These are phyloP conservation scores for Beris morrisii DNA, from an alignment of 2,888 invertebrate species.

Conservation along the genomic window DNA sequence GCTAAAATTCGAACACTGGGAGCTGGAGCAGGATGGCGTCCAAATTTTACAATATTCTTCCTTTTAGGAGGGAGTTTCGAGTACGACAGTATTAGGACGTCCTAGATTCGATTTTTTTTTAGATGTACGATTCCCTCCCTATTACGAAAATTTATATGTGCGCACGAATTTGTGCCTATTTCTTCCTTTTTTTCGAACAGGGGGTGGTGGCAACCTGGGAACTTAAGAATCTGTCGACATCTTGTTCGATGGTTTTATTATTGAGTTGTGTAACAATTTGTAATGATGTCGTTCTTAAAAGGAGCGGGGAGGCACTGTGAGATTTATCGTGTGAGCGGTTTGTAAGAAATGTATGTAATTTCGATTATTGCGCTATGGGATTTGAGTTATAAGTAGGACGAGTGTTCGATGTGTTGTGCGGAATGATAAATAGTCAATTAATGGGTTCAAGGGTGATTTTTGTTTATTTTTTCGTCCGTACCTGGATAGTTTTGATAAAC, in stretches of 20 bases:
- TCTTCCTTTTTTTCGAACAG: not conserved
- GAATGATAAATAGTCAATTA: too few species aligned
- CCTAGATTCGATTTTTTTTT: too few species aligned
- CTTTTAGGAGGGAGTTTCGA: too few species aligned
- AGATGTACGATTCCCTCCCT: too few species aligned
- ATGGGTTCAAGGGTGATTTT: too few species aligned
- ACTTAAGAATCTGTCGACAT: slow-evolving; percentile 23
- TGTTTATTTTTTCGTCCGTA: too few species aligned
- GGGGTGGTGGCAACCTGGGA: not conserved
- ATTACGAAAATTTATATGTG: too few species aligned
- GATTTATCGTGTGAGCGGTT: slow-evolving; percentile 21
- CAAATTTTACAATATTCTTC: not conserved
- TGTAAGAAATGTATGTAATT: slow-evolving; percentile 2
- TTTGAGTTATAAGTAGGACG: not conserved
- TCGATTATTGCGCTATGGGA: not conserved
- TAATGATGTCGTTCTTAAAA: slow-evolving; percentile 15
- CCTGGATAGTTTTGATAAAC: too few species aligned
- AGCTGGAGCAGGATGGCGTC: not conserved
- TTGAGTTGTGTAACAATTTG: slow-evolving; percentile 27
- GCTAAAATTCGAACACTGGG: not conserved
- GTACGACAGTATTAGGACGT: too few species aligned
- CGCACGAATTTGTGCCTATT: too few species aligned
- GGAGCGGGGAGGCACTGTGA: not conserved
- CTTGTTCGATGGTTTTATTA: slow-evolving; percentile 33
- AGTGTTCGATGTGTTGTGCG: too few species aligned